Base-by-base conservation (phyloP, 2,888 invertebrate genomes). In the Acrocera orbiculus region DNA sequence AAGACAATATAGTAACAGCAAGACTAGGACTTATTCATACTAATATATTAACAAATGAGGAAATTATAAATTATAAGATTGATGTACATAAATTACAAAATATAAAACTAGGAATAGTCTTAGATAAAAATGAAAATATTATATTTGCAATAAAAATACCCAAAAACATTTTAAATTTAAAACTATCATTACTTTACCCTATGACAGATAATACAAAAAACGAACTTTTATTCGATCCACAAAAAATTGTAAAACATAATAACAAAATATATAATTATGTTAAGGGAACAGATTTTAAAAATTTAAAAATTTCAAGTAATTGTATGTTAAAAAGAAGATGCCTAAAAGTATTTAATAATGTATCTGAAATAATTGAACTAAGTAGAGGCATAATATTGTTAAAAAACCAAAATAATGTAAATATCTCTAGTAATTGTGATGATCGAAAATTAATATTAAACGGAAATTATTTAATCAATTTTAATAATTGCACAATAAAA, bases 281-380 rank as follows among this genome's bases (percentile, higher is more conserved):
- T 9, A 23, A 17, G 16, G 25, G 26, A 13, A 22, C 13, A 28
- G 25, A 36, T 11, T 17, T 36, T 5, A 27, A 25, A 31, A 31
- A 35, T 17, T 17, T 28, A 34, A 13, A 16, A 29, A 20, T 20
- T 20, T 27, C 22, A 24, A 31, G 23, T 15, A 31, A 23, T 15
- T 26, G 22, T 20, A 10, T 35, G 7, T 15, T 27, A 11, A 35
- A 29, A 22, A 30, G 26, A 27, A 35, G 20, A 20, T 35, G 26
- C 22, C 25, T 35, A 26, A 22, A 27, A 29, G 24, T 34, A 13
- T 34, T 29, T n/a, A 34, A 34, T 28, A 28, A 34, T 34, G 34
- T 7, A 22, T 29, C 30, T 16, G 34, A 34, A 35, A 27, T 31
- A 6, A 16, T 27, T 27, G 27, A 31, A 11, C 19, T 35, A 27